These are phyloP conservation scores for Drosophila mauritiana DNA, from an alignment of 1,140 invertebrate genomes.

Conservation along the genomic window DNA sequence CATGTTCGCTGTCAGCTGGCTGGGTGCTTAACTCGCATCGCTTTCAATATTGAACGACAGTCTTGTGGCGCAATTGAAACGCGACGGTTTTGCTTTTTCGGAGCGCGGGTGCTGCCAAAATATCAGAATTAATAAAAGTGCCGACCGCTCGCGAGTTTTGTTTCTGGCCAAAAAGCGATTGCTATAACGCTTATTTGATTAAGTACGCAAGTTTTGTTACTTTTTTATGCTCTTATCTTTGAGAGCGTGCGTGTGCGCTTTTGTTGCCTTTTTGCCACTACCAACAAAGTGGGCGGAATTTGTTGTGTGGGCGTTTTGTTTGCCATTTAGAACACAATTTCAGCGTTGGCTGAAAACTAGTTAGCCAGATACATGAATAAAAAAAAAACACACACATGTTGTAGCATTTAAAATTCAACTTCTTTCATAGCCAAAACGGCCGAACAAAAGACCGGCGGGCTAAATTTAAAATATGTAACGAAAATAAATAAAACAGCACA, in stretches of 20 bases:
- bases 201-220: constrained; percentile 60
- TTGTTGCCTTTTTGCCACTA: background rate
- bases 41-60: constrained; percentile 44
- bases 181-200: constrained; percentile 60
- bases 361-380: constrained; percentile 20
- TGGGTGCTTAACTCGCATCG: background rate
- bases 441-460: constrained; percentile 45
- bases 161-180: constrained; percentile 61
- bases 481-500: constrained; percentile 33
- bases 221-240: constrained; percentile 32
- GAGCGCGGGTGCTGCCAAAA: constrained; percentile 13
- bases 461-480: constrained; percentile 43
- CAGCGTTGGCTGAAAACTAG: constrained; percentile 50
- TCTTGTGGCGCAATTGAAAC: constrained; percentile 49
- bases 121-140: constrained; percentile 1
- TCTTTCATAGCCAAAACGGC: constrained; percentile 45
- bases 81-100: constrained; percentile 47
- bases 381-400: background rate
- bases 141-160: constrained; percentile 26
- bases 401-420: constrained; percentile 21
- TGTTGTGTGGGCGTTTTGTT: constrained; percentile 51
- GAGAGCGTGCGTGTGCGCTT: constrained; percentile 27
- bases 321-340: constrained; percentile 53
- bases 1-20: constrained; percentile 17
- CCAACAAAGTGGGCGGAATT: constrained; percentile 39